Evolutionary conservation across 2,797 vertebrate genomes (phyloP).

Genomic region (Melanogrammus aeglefinus): DNA sequence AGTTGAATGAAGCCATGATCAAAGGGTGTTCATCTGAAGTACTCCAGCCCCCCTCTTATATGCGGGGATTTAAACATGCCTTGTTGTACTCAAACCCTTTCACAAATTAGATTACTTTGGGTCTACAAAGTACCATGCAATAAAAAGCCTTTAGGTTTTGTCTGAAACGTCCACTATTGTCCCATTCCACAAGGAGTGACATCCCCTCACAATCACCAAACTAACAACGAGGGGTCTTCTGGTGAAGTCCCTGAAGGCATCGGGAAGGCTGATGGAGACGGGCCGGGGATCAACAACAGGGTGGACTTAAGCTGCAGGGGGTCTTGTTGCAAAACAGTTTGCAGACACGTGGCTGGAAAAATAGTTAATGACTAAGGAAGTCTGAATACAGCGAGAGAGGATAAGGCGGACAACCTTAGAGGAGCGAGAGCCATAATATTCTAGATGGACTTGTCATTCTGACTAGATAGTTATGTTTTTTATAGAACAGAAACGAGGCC

Average conservation of each 20-base stretch:
- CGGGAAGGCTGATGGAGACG: slow-evolving; percentile 5
- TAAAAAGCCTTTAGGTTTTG: background rate
- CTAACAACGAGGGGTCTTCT: background rate
- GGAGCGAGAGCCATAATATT: slow-evolving; percentile 18
- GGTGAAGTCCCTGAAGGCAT: background rate
- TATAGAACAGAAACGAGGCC: background rate
- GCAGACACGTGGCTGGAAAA: slow-evolving; percentile 47
- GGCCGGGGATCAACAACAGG: background rate
- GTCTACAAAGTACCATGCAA: background rate
- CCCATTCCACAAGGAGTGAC: background rate
- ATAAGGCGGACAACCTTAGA: slow-evolving; percentile 34
- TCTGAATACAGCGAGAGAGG: slow-evolving; percentile 28
- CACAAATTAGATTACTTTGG: background rate
- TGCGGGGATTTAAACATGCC: background rate
- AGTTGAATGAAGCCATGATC: background rate
- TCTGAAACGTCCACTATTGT: background rate
- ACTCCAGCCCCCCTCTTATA: background rate
- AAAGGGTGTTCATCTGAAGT: background rate
- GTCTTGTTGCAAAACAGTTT: slow-evolving; percentile 24
- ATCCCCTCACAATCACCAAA: background rate
- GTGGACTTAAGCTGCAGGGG: no score
- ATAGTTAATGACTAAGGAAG: slow-evolving; percentile 38
- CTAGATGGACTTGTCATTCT: background rate
- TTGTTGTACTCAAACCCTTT: background rate
- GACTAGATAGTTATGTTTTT: background rate